Evolutionary conservation across 37 sponge, comb jelly and placozoan species (phyloP), one percentile per base, ranked within the genome.

Genomic region (Chondrilla cf. caribensis): DNA sequence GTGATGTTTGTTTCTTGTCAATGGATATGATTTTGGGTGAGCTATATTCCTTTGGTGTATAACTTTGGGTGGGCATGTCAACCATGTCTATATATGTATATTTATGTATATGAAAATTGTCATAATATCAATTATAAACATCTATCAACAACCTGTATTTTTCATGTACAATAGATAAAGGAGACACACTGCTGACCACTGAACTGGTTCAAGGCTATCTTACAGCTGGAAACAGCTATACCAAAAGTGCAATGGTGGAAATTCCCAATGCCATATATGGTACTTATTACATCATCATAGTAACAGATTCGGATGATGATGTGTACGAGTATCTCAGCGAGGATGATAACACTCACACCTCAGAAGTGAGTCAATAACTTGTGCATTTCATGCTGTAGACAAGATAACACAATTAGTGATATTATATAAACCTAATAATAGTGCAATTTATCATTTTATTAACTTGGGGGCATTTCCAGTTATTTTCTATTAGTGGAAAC

Each of bases 221-320:
- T 19, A 17, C 57, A 55, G 57, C 17, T 55, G 57, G 57, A 19
- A 19, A 11, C 17, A 19, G 17, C 17, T 55, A 55, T 55, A 55
- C 57, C 17, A 55, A 55, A 55, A 37, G 62, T 58, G 62, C 9
- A 42, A 80, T 40, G 14, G 29, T 47, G 29, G 28, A 31, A 0
- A 54, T 78, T 21, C 79, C 79, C 32, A 51, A 54, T 33, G 79
- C 79, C 11, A 78, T 78, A 26, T 78, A 33, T 78, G 79, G 79
- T 11, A 43, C 47, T 38, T 78, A 54, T 54, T 51, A 25, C 24
- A 51, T 78, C 19, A 78, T 78, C 54, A 57, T 47, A 26, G 57
- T 24, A 7, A 47, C 79, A 33, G 79, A 78, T n/a, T 25, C 25
- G 19, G 15, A 2, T 11, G 38, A 78, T 15, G 9, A 55, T 21